These are phyloP conservation scores for Syngnathus rostellatus DNA, from an alignment of 2,797 vertebrate genomes.

Conservation along the genomic window DNA sequence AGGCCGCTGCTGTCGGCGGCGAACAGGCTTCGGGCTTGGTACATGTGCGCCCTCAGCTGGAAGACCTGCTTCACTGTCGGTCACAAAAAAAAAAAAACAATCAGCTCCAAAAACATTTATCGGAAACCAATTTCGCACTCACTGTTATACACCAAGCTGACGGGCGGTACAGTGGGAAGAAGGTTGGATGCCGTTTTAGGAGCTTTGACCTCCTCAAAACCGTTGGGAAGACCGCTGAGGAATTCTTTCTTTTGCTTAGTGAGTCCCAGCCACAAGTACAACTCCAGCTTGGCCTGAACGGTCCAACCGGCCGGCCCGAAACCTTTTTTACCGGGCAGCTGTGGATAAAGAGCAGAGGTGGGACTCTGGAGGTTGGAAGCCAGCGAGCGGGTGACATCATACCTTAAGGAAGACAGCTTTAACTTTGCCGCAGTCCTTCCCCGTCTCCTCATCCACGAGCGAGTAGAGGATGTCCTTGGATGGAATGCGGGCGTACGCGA, in stretches of 20 bases:
- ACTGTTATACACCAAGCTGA: conserved; percentile 91
- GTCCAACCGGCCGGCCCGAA: conserved; percentile 93
- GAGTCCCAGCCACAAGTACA: conserved; percentile 93
- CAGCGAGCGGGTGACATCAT: not conserved
- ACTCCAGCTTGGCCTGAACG: conserved; percentile 92
- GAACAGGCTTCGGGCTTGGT: conserved; percentile 92
- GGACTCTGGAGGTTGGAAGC: not conserved
- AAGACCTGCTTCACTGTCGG: conserved; percentile 89
- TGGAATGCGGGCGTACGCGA: conserved; percentile 84
- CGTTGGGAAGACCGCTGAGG: conserved; percentile 83
- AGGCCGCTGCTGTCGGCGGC: conserved; percentile 92
- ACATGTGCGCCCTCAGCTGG: conserved; percentile 95
- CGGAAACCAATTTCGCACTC: conserved; percentile 42
- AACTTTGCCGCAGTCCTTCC: conserved; percentile 94
- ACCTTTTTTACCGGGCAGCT: conserved; percentile 91
- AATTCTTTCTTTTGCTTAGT: conserved; percentile 93
- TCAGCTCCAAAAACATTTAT: not conserved
- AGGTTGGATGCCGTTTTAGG: conserved; percentile 59
- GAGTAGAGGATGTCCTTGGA: conserved; percentile 95
- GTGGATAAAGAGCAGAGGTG: conserved; percentile 12
- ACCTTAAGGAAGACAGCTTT: conserved; percentile 95
- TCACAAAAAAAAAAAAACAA: not conserved
- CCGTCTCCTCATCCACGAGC: conserved; percentile 85
- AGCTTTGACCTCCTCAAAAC: conserved; percentile 86
- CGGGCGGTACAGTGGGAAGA: conserved; percentile 76